Evolutionary conservation across 2,888 invertebrate genomes (phyloP).

Genomic region (Latheticus oryzae): DNA sequence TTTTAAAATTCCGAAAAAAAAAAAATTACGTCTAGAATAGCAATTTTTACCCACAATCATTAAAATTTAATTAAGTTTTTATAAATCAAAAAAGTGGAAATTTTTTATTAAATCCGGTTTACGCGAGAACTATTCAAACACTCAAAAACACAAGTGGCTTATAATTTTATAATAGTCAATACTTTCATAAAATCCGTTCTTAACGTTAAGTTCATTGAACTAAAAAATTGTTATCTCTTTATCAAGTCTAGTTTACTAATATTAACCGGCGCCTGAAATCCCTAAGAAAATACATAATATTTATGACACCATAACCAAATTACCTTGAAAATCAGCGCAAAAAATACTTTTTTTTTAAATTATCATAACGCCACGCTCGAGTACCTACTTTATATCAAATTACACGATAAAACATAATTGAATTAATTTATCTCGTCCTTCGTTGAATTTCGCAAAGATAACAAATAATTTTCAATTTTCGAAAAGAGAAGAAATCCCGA

Average conservation of each 20-base stretch:
- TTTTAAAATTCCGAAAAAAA: too few species aligned
- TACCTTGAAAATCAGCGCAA: neutral
- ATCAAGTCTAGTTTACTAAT: constrained; percentile 3
- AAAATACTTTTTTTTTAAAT: constrained; percentile 17
- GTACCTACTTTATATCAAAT: constrained; percentile 15
- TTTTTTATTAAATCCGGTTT: too few species aligned
- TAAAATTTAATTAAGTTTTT: too few species aligned
- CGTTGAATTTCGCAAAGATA: constrained; percentile 5
- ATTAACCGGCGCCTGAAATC: constrained; percentile 13
- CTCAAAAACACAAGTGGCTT: too few species aligned
- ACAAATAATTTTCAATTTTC: neutral
- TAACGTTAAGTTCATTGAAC: constrained; percentile 27
- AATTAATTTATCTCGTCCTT: constrained; percentile 31
- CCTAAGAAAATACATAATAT: constrained; percentile 5
- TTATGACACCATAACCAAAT: neutral
- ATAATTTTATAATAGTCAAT: too few species aligned
- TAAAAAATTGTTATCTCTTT: constrained; percentile 20
- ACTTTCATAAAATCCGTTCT: too few species aligned
- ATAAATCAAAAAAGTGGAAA: too few species aligned
- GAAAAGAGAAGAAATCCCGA: constrained; percentile 3
- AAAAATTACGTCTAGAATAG: too few species aligned
- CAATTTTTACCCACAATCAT: too few species aligned
- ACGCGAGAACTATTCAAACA: too few species aligned
- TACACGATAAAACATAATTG: constrained; percentile 25
- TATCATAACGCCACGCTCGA: constrained; percentile 26